Percentiles rank a stretch among this genome's conserved stretches.
These are phyloP conservation scores for Eupithecia abbreviata DNA, from an alignment of 2,888 invertebrate species.

Conservation along the genomic window DNA sequence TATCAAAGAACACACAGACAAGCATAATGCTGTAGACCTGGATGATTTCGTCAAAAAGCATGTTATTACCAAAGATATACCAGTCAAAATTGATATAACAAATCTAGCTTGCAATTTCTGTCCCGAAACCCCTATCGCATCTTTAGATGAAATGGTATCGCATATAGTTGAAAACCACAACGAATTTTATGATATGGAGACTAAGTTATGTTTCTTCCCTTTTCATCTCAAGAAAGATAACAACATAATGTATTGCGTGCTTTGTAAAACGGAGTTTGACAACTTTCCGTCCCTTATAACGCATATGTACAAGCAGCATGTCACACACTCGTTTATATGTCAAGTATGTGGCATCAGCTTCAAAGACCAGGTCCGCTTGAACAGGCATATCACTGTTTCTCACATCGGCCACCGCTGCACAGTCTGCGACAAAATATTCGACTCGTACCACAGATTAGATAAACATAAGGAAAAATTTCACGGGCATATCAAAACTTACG, in stretches of 20 bases:
- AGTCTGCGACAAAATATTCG: conserved; percentile 75
- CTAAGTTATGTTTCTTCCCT: conserved; percentile 63
- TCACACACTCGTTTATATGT: conserved; percentile 63
- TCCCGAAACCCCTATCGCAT: conserved; percentile 43
- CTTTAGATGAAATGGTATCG: conserved; percentile 57
- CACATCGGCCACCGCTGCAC: conserved; percentile 62
- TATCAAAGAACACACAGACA: conserved; percentile 60
- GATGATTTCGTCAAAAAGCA: conserved; percentile 57
- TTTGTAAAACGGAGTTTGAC: conserved; percentile 60
- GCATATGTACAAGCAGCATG: conserved; percentile 70
- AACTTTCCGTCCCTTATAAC: conserved; percentile 63
- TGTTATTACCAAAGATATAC: conserved; percentile 67
- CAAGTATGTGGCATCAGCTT: conserved; percentile 69
- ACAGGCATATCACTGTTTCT: conserved; percentile 60
- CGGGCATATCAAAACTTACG: conserved; percentile 53
- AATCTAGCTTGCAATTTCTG: conserved; percentile 63
- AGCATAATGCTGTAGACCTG: conserved; percentile 56
- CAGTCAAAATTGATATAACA: conserved; percentile 67
- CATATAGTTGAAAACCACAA: conserved; percentile 58
- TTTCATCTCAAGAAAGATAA: conserved; percentile 57
- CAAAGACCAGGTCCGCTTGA: conserved; percentile 59
- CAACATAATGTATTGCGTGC: conserved; percentile 57
- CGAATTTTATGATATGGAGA: conserved; percentile 55
- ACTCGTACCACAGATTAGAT: conserved; percentile 56
- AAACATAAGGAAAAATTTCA: conserved; percentile 65